Percentiles rank a stretch among this genome's conserved stretches.
Evolutionary conservation across 2,113 vertebrate species (phyloP).

Genomic region (Thamnophis sirtalis): DNA sequence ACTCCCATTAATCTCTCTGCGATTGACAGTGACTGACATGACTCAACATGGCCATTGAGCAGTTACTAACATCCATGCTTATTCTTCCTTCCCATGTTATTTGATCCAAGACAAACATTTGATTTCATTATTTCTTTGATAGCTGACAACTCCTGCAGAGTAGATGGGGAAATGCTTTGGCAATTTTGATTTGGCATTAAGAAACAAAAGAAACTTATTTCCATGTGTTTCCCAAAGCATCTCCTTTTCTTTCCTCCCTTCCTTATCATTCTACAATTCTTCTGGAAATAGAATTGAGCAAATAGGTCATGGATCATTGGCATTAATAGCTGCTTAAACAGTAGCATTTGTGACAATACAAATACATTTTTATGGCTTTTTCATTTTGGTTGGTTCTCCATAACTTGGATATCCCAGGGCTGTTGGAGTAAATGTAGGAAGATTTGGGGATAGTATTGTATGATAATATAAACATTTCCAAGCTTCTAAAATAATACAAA

Average conservation of each 20-base stretch:
- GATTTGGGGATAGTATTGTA: not conserved
- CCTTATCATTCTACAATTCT: not conserved
- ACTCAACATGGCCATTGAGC: not conserved
- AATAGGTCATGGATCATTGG: not conserved
- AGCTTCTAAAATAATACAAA: not conserved
- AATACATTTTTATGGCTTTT: slow-evolving; percentile 9
- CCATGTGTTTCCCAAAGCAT: not conserved
- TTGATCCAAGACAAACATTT: slow-evolving; percentile 3
- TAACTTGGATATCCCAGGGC: not conserved
- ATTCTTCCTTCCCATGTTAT: slow-evolving; percentile 2
- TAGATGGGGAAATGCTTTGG: not conserved
- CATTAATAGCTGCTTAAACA: slow-evolving; percentile 8
- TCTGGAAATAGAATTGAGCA: slow-evolving; percentile 6
- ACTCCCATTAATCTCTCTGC: slow-evolving; percentile 18
- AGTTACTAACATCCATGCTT: not conserved
- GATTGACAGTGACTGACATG: slow-evolving; percentile 17
- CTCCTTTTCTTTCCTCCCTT: not conserved
- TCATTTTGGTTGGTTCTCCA: slow-evolving; percentile 12
- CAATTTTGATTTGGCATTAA: slow-evolving; percentile 18
- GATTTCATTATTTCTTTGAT: not conserved
- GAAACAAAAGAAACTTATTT: not conserved
- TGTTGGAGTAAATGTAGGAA: not conserved
- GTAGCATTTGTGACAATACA: slow-evolving; percentile 12
- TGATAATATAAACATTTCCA: not conserved
- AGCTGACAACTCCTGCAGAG: slow-evolving; percentile 22